A percentile compares a stretch with the other conserved stretches of the same genome.
phyloP scores from a whole-genome alignment of 1,140 invertebrate genomes.

The Trachymyrmex cornetzi region DNA sequence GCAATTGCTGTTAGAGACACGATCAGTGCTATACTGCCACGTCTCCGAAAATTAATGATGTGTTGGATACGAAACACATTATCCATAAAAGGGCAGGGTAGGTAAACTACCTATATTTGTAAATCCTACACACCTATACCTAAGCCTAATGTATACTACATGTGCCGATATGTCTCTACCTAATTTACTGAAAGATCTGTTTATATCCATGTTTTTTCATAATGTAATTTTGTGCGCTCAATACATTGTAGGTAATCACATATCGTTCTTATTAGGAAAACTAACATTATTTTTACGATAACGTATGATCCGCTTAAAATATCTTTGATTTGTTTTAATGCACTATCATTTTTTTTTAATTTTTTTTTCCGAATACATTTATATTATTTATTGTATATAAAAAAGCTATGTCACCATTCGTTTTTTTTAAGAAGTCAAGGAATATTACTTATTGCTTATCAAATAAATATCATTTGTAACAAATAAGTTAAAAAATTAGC shows the following conservation, averaged over 20 bases:
- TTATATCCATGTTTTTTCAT: background rate
- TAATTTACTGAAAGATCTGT: constrained; percentile 42
- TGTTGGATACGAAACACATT: constrained; percentile 76
- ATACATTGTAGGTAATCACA: constrained; percentile 1
- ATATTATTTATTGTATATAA: background rate
- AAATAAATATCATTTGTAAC: background rate
- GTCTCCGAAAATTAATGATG: constrained; percentile 76
- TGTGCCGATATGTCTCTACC: constrained; percentile 80
- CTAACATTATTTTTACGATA: background rate
- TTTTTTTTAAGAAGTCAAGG: background rate
- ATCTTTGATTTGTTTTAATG: background rate
- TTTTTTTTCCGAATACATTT: background rate
- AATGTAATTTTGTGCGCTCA: background rate
- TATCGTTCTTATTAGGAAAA: background rate
- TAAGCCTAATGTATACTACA: constrained; percentile 83
- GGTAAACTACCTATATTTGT: constrained; percentile 82
- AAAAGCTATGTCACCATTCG: background rate
- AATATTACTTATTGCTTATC: background rate
- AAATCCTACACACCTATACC: constrained; percentile 78
- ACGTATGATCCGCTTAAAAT: background rate
- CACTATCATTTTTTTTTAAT: background rate
- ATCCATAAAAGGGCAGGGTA: constrained; percentile 77
- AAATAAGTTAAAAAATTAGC: background rate
- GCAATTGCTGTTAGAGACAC: constrained; percentile 80
- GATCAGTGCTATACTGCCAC: constrained; percentile 84